Percentiles rank a stretch among this genome's conserved stretches.
These are phyloP conservation scores for Trachelus troglodyta DNA, from an alignment of 2,888 invertebrate genomes.

Conservation along the genomic window DNA sequence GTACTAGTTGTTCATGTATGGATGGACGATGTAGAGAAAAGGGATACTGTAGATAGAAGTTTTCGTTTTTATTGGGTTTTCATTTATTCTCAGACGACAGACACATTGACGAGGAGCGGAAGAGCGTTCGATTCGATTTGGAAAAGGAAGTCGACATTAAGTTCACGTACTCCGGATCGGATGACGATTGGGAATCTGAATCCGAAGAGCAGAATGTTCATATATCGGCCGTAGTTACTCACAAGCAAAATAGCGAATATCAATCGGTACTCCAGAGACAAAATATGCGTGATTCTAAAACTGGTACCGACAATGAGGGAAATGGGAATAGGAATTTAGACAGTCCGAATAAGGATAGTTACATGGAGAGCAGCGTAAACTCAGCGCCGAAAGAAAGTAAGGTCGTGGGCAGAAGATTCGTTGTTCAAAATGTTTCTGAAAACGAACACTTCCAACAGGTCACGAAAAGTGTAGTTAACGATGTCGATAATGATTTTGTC, in stretches of 20 bases:
- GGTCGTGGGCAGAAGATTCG: slow-evolving; percentile 54
- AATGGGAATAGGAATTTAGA: slow-evolving; percentile 4
- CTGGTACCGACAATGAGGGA: neutral
- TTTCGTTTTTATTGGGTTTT: slow-evolving; percentile 9
- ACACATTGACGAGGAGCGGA: slow-evolving; percentile 77
- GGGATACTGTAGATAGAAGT: neutral
- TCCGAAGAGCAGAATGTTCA: slow-evolving; percentile 40
- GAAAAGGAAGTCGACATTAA: slow-evolving; percentile 67
- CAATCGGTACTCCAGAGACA: neutral
- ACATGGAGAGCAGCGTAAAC: slow-evolving; percentile 16
- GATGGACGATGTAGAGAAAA: neutral
- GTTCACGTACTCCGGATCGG: slow-evolving; percentile 56
- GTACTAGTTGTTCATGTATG: slow-evolving; percentile 9
- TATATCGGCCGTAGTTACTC: slow-evolving; percentile 24
- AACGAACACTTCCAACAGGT: slow-evolving; percentile 55
- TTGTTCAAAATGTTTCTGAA: slow-evolving; percentile 60
- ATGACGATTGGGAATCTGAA: slow-evolving; percentile 53
- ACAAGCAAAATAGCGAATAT: neutral
- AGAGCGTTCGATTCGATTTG: slow-evolving; percentile 78
- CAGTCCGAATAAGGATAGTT: slow-evolving; percentile 22
- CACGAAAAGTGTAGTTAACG: slow-evolving; percentile 36
- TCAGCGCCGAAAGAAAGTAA: slow-evolving; percentile 33
- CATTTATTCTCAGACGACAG: slow-evolving; percentile 51
- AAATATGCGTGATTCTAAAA: neutral
- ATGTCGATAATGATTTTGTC: slow-evolving; percentile 38